Conservation (phyloP, 2,113 vertebrate species). For the Strigops habroptila region DNA sequence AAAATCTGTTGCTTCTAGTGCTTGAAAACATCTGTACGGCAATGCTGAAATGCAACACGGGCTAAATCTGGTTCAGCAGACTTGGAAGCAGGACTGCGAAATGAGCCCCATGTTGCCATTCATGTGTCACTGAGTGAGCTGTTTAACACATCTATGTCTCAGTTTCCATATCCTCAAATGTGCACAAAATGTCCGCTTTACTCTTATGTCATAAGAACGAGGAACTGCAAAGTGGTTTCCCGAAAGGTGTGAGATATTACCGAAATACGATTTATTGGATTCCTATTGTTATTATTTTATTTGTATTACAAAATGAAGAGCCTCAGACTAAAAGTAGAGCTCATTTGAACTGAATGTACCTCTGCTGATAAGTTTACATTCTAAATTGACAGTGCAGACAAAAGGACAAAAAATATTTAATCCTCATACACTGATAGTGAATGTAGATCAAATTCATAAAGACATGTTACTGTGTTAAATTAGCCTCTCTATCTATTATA, state of each 20-base stretch:
- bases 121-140: neutral
- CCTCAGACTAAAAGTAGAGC: neutral
- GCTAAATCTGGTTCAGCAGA: neutral
- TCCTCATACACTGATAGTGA: neutral
- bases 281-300: neutral
- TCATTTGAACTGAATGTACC: neutral
- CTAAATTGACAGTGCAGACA: neutral
- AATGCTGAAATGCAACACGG: neutral
- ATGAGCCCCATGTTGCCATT: neutral
- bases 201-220: neutral
- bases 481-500: neutral
- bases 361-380: neutral
- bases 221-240: neutral
- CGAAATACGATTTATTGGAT: neutral
- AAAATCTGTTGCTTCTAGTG: neutral
- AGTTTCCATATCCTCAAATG: neutral
- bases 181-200: neutral
- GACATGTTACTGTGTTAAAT: neutral
- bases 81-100: neutral
- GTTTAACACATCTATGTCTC: neutral
- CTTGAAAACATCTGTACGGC: neutral
- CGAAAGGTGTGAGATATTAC: neutral
- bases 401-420: neutral
- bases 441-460: neutral
- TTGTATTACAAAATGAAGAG: neutral